Base-by-base conservation (phyloP, 2,797 vertebrate species). In the Gephyroberyx darwinii region DNA sequence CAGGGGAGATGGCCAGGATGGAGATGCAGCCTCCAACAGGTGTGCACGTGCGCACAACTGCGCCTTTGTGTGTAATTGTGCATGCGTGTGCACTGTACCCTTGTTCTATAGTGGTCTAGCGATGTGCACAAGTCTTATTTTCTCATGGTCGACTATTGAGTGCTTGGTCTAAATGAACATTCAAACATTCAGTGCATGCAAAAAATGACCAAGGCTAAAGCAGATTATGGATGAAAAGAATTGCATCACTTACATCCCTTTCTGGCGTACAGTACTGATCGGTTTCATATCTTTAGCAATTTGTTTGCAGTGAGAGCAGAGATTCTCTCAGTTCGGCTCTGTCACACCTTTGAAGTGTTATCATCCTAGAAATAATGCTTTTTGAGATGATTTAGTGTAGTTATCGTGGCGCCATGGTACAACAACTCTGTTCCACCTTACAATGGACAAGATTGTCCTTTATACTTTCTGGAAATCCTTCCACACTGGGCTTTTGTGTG, bases 1-100 rank as follows among this genome's bases (percentile, higher is more conserved):
- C 61, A 89, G 96, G 59, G 98, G 98, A 57, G 98, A 99, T 22
- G 98, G 98, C 31, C 97, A 99, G 80, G 98, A 99, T 0, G 96
- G 96, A 84, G 98, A 99, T 67, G 95, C 94, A 7, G 92, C 81
- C 26, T 97, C 96, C 51, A 95, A 94, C 82, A 98, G 96, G 98
- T 98, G 74, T 92, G 51, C 60, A 1, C 17, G 33, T 45, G 17
- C 35, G 2, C 13, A 7, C 56, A 37, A 5, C 19, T 45, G 1
- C 9, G 22, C 1, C 22, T 37, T 4, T 9, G 54, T 48, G 8
- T 45, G 14, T 57, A 33, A 43, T 14, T 30, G 10, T 1, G 14
- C 7, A 10, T 26, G 14, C 16, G 22, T 47, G 16, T 45, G 12
- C 53, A 17, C 19, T 20, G 8, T 48, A 51, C 20, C 22, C 22